These are phyloP conservation scores for Corythornis vintsioides DNA, from an alignment of 2,113 vertebrate genomes.

Conservation along the genomic window DNA sequence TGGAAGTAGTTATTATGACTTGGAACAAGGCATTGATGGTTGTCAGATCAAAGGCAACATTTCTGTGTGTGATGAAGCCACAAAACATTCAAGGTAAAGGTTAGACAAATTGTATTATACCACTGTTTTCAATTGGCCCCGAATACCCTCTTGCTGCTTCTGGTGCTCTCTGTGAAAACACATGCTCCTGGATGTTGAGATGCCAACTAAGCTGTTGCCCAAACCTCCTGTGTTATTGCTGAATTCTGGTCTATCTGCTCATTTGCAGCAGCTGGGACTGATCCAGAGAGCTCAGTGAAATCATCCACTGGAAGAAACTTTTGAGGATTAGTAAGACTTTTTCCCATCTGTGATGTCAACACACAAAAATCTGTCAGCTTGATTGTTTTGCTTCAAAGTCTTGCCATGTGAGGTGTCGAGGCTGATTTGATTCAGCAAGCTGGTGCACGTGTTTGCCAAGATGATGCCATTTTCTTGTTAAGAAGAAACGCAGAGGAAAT, in stretches of 20 bases:
- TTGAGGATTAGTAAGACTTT: conserved; percentile 16
- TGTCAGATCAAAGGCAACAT: not conserved
- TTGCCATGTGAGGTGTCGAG: not conserved
- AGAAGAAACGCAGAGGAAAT: not conserved
- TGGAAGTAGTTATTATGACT: not conserved
- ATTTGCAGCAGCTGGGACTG: not conserved
- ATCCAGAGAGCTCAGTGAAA: conserved; percentile 1
- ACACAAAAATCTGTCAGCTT: conserved; percentile 1
- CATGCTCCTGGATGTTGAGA: not conserved
- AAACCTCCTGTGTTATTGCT: not conserved
- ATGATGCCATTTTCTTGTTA: not conserved
- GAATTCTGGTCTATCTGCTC: not conserved
- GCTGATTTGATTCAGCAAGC: not conserved
- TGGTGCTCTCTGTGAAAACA: not conserved
- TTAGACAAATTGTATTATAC: not conserved
- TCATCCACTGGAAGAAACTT: conserved; percentile 39
- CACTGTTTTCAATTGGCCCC: not conserved
- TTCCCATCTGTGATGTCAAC: conserved; percentile 40
- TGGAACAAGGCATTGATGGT: not conserved
- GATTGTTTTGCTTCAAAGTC: not conserved
- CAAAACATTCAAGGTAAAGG: not conserved
- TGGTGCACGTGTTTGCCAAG: not conserved
- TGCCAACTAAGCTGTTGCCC: not conserved
- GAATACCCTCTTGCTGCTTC: not conserved
- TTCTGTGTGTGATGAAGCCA: not conserved